These are phyloP conservation scores for Nebria salina DNA, from an alignment of 2,888 invertebrate species.

Conservation along the genomic window DNA sequence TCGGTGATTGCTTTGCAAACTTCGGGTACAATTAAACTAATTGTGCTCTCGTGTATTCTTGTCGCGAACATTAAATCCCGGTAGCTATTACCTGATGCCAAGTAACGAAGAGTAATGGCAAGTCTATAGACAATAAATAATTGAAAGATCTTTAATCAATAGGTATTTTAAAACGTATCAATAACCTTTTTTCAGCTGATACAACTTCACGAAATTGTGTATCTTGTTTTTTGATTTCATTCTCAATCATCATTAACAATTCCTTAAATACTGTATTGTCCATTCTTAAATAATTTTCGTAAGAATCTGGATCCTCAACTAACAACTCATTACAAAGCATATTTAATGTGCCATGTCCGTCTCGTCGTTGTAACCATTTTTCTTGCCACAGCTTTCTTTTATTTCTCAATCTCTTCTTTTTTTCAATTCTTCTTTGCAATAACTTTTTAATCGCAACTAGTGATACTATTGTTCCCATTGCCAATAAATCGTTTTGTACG, in stretches of 20 bases:
- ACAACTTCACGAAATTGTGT: constrained; percentile 13
- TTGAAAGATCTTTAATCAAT: too few species aligned
- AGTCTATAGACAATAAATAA: constrained; percentile 21
- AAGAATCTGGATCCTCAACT: constrained; percentile 4
- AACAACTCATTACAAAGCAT: constrained; percentile 38
- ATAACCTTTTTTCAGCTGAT: constrained; percentile 15
- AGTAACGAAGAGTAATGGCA: constrained; percentile 23
- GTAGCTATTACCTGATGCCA: constrained; percentile 46
- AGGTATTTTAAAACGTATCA: too few species aligned
- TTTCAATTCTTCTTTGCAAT: neutral
- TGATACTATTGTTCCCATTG: too few species aligned
- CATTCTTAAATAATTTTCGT: constrained; percentile 6
- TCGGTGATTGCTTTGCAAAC: constrained; percentile 51
- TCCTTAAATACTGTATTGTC: neutral
- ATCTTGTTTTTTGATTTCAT: constrained; percentile 8
- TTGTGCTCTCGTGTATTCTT: constrained; percentile 49
- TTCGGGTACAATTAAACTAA: constrained; percentile 51
- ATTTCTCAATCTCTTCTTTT: too few species aligned
- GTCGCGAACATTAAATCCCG: constrained; percentile 44
- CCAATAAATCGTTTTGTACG: too few species aligned
- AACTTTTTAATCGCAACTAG: too few species aligned
- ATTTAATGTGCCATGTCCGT: constrained; percentile 21
- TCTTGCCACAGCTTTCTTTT: constrained; percentile 23
- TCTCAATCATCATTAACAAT: neutral
- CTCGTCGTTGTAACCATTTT: constrained; percentile 29